These are phyloP conservation scores for Pollenia labialis DNA, from an alignment of 2,888 invertebrate genomes.

Conservation along the genomic window DNA sequence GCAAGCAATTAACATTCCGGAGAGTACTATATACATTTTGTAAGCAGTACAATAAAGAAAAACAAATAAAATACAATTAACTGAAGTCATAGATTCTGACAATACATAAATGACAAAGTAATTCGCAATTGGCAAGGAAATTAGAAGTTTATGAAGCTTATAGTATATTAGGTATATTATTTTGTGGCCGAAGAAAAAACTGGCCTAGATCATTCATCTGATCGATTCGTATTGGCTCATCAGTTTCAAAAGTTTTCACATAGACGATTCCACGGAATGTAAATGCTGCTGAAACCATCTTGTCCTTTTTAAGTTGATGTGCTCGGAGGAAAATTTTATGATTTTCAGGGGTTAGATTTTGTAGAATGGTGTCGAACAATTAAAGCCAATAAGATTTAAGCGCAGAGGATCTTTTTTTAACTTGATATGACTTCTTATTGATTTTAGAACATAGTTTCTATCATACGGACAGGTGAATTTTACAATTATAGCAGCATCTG, in stretches of 20 bases:
- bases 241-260: background rate
- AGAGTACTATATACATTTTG: too few species aligned
- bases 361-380: conserved; percentile 1
- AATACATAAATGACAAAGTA: too few species aligned
- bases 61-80: too few species aligned
- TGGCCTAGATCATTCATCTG: background rate
- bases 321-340: conserved; percentile 4
- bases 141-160: background rate
- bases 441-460: background rate
- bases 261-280: background rate
- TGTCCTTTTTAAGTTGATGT: background rate
- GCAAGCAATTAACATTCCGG: too few species aligned
- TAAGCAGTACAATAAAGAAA: too few species aligned
- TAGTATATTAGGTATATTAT: background rate
- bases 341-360: conserved; percentile 1
- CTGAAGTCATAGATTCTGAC: too few species aligned
- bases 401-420: background rate
- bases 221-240: conserved; percentile 2
- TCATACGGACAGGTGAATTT: background rate
- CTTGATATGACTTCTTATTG: background rate
- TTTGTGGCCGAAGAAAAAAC: background rate
- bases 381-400: background rate
- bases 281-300: background rate
- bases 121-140: too few species aligned
- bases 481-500: too few species aligned